Evolutionary conservation across 2,113 vertebrate species (phyloP), one percentile per base, ranked within the genome.

Genomic region (Motacilla alba): DNA sequence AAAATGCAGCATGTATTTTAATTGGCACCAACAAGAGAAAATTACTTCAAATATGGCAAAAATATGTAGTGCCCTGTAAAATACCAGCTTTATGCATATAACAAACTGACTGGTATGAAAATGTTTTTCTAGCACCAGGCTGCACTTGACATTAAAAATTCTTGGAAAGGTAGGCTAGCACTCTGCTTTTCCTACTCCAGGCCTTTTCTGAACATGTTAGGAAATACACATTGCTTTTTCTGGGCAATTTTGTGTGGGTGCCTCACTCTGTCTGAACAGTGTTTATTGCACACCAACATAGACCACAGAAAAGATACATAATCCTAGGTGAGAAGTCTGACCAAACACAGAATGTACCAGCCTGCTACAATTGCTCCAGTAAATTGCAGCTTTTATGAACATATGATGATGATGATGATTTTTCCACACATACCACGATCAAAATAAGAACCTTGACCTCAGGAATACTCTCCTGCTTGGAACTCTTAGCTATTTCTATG

Each of bases 31-130:
- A 37, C 6, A 53, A 67, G 15, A 95, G 59, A 91, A 93, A 94
- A 70, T 68, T 0, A 73, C 58, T 94, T 81, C 47, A 93, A 91
- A 87, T 58, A 95, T 58, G 31, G 78, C 59, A 63, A 94, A 93
- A 95, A 89, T 62, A 95, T 77, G 82, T 91, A 95, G 96, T 97
- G 82, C 94, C 89, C 85, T 63, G 44, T 96, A 94, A 97, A 96
- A 92, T 87, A 83, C 85, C 87, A 93, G 59, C 59, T 96, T 93
- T 79, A 82, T 91, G 92, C 2, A 5, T 78, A 28, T 77, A 73
- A 83, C 77, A 94, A 78, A n/a, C 50, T 87, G 55, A 63, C 56
- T 86, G 81, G 46, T 74, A 86, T 70, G 72, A 79, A 96, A 93
- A 79, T 92, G 55, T 90, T 97, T 97, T 97, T 78, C 49, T 95